These are phyloP conservation scores for Picus viridis DNA, from an alignment of 2,797 vertebrate genomes.

Conservation along the genomic window DNA sequence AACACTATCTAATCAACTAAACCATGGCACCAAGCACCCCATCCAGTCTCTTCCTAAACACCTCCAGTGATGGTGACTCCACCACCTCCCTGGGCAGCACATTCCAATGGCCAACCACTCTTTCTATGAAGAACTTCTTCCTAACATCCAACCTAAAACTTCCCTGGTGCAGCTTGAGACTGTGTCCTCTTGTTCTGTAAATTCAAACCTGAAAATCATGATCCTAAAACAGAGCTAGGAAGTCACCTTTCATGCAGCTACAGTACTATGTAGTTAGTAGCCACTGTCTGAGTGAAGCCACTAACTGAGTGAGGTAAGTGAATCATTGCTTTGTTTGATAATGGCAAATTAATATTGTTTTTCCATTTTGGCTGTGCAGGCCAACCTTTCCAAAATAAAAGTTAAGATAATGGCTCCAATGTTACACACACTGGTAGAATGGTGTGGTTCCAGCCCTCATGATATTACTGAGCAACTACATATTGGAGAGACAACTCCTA, in stretches of 20 bases:
- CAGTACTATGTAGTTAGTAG: neutral
- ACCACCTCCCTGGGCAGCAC: too few relatives aligned
- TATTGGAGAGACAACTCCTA: neutral
- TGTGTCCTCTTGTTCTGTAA: neutral
- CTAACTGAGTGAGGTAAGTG: neutral
- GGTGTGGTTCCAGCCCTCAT: neutral
- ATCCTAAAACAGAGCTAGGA: neutral
- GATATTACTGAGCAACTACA: neutral
- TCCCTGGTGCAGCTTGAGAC: too few relatives aligned
- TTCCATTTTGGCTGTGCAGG: neutral
- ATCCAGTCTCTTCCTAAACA: too few relatives aligned
- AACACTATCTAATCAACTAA: too few relatives aligned
- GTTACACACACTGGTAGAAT: neutral
- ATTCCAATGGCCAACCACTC: too few relatives aligned
- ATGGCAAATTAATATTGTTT: neutral
- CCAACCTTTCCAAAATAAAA: neutral
- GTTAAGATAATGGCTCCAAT: neutral
- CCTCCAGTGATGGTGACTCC: too few relatives aligned
- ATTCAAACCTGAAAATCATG: neutral
- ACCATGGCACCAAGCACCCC: too few relatives aligned
- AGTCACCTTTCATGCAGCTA: neutral
- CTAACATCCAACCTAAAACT: too few relatives aligned
- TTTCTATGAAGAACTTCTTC: too few relatives aligned
- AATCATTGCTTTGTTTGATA: neutral
- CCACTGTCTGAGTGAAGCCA: neutral